These are phyloP conservation scores for Acanthurus leucopareius DNA, from an alignment of 2,797 vertebrate species.

Conservation along the genomic window DNA sequence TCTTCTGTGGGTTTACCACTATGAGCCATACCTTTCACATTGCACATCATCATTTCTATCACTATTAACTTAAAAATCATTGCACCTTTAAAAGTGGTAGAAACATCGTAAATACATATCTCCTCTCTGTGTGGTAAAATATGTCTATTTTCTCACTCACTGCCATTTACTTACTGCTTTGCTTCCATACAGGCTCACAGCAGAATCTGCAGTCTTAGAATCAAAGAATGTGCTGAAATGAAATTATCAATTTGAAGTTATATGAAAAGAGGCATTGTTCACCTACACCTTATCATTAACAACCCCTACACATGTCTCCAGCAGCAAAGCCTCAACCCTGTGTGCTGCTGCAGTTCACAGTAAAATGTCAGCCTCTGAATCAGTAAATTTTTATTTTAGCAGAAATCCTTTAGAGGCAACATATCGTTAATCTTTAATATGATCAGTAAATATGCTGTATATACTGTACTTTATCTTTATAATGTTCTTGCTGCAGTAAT, in stretches of 20 bases:
- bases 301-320: slow-evolving; percentile 11
- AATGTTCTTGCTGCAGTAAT: slow-evolving; percentile 46
- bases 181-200: not conserved
- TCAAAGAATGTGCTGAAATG: slow-evolving; percentile 44
- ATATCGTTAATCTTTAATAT: slow-evolving; percentile 49
- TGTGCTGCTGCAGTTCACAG: slow-evolving; percentile 16
- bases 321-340: not conserved
- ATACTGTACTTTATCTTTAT: slow-evolving; percentile 44
- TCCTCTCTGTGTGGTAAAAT: not conserved
- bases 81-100: not conserved
- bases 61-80: not conserved
- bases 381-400: slow-evolving; percentile 31
- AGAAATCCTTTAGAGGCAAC: slow-evolving; percentile 29
- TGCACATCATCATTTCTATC: not conserved
- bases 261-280: slow-evolving; percentile 29
- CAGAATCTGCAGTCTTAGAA: slow-evolving; percentile 5
- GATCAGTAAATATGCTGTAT: slow-evolving; percentile 50
- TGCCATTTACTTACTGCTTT: slow-evolving; percentile 3
- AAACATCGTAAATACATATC: not conserved
- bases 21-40: not conserved
- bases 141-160: not conserved
- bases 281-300: slow-evolving; percentile 31
- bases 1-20: not conserved
- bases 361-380: slow-evolving; percentile 41
- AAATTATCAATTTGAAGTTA: slow-evolving; percentile 64